Evolutionary conservation across 2,797 vertebrate species (phyloP).

Genomic region (Phataginus tetradactyla): DNA sequence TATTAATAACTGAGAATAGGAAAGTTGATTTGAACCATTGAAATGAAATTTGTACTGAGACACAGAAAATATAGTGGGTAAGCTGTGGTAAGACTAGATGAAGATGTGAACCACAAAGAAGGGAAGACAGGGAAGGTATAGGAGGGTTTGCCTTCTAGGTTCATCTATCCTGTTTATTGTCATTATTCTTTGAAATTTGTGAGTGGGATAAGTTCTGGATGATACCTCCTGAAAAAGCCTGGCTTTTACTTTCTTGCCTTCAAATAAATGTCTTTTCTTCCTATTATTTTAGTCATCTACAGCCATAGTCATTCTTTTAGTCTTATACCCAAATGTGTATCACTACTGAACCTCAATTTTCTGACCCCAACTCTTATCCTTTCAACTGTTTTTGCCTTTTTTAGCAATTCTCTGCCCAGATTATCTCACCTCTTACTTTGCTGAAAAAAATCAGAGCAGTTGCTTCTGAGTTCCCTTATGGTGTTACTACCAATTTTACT

Average conservation of each 20-base stretch:
- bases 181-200: neutral
- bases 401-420: neutral
- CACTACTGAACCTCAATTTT: neutral
- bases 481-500: neutral
- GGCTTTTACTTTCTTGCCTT: neutral
- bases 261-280: neutral
- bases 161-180: neutral
- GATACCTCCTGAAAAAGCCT: neutral
- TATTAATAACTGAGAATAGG: neutral
- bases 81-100: neutral
- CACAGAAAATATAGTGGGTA: neutral
- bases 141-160: neutral
- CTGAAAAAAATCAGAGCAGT: neutral
- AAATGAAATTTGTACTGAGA: neutral
- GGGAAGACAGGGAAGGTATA: neutral
- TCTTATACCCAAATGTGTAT: neutral
- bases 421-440: neutral
- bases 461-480: neutral
- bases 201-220: neutral
- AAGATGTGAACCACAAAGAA: neutral
- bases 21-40: neutral
- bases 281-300: neutral
- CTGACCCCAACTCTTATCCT: neutral
- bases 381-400: neutral
- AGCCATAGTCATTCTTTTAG: neutral